phyloP scores from a whole-genome alignment of 2,888 invertebrate species.

The Zelleria hepariella region DNA sequence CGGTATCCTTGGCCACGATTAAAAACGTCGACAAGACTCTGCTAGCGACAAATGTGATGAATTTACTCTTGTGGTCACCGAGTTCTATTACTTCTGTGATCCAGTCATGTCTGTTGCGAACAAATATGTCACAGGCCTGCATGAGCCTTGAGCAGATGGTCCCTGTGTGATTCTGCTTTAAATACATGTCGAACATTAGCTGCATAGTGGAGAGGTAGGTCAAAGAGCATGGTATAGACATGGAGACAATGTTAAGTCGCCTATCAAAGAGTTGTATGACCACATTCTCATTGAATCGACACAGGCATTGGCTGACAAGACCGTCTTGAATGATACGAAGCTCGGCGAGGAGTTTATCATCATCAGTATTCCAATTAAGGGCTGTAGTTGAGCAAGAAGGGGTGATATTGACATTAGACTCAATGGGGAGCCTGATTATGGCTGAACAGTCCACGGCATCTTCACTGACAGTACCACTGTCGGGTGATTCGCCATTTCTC shows the following conservation, averaged over 20 bases:
- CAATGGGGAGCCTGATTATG: slow-evolving; percentile 46
- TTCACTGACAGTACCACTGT: slow-evolving; percentile 64
- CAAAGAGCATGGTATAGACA: slow-evolving; percentile 69
- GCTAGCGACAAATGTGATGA: slow-evolving; percentile 84
- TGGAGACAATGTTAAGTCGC: slow-evolving; percentile 61
- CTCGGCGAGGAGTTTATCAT: slow-evolving; percentile 60
- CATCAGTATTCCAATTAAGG: slow-evolving; percentile 46
- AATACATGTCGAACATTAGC: slow-evolving; percentile 85
- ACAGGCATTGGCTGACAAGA: slow-evolving; percentile 83
- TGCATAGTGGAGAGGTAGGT: slow-evolving; percentile 88
- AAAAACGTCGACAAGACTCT: slow-evolving; percentile 86
- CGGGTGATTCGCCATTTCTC: slow-evolving; percentile 61
- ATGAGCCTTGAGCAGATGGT: slow-evolving; percentile 86
- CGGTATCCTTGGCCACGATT: slow-evolving; percentile 85
- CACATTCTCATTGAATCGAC: slow-evolving; percentile 79
- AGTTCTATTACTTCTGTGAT: slow-evolving; percentile 87
- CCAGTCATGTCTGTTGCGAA: slow-evolving; percentile 85
- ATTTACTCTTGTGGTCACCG: slow-evolving; percentile 83
- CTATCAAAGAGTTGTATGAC: slow-evolving; percentile 81
- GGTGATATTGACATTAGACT: slow-evolving; percentile 42
- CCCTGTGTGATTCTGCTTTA: slow-evolving; percentile 87
- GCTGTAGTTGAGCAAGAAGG: slow-evolving; percentile 52
- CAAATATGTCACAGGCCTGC: slow-evolving; percentile 84
- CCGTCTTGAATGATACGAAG: slow-evolving; percentile 75
- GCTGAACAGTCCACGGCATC: slow-evolving; percentile 66